Evolutionary conservation across 92 coral and sea anemone species (phyloP).

Genomic region (Nematostella vectensis): DNA sequence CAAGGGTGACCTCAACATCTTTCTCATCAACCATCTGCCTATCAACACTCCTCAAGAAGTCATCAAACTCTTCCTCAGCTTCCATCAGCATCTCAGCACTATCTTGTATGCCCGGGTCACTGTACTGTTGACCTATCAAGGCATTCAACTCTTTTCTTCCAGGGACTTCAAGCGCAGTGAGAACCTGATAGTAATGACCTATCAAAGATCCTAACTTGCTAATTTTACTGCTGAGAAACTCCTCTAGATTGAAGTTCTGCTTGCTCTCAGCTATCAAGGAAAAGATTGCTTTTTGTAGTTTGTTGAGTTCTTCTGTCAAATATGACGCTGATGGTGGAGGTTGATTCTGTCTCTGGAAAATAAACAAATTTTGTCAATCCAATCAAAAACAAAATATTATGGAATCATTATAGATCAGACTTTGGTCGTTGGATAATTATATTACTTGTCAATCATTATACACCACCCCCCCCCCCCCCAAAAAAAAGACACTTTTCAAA

Average conservation of each 20-base stretch:
- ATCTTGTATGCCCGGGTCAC: constrained; percentile 33
- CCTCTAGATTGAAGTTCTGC: constrained; percentile 33
- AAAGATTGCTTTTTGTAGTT: constrained; percentile 5
- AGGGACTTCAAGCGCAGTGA: constrained; percentile 42
- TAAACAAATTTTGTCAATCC: too few species aligned
- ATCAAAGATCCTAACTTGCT: constrained; percentile 45
- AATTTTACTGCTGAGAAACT: constrained; percentile 62
- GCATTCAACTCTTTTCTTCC: constrained; percentile 55
- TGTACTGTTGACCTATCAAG: constrained; percentile 32
- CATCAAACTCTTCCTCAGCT: constrained; percentile 65
- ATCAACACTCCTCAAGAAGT: constrained; percentile 64
- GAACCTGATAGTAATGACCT: constrained; percentile 51
- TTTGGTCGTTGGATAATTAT: too few species aligned
- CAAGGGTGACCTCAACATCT: constrained; percentile 2
- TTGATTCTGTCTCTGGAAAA: too few species aligned
- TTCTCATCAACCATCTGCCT: constrained; percentile 14
- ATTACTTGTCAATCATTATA: too few species aligned
- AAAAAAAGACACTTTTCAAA: too few species aligned
- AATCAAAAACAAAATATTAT: too few species aligned
- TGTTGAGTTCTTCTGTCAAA: constrained; percentile 8
- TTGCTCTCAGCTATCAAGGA: constrained; percentile 42
- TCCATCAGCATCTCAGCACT: constrained; percentile 57
- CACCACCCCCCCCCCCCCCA: too few species aligned
- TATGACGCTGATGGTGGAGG: too few species aligned
- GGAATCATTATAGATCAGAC: too few species aligned